Base-by-base conservation (phyloP, 2,888 invertebrate species). In the Spilosoma lubricipeda region DNA sequence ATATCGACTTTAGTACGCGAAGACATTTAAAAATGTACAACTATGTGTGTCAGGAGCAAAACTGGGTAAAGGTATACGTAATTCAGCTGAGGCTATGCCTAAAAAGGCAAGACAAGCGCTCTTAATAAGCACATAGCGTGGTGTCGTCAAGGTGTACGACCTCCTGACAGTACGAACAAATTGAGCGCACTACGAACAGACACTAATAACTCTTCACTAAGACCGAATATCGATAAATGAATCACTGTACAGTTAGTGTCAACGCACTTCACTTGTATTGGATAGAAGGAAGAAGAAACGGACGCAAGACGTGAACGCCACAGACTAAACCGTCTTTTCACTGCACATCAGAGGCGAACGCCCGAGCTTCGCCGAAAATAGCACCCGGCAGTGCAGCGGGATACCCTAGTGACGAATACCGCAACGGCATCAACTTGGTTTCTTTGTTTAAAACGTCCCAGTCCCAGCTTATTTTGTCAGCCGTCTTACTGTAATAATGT, bases 1-100 rank as follows among this genome's bases (percentile, higher is more conserved):
- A 97, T 97, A 89, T 97, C 96, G 79, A 96, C 94, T 92, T 96
- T 97, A 77, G 95, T 95, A 80, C 96, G 96, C 84, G 97, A 97
- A 82, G 97, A 97, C 97, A 97, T 97, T 90, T 86, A 86, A 86
- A 85, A 80, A 27, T 70, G 42, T 77, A 80, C 81, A 85, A 79
- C 85, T 86, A 86, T 90, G 90, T 90, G 90, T 90, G 91, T 92
- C 91, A 92, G 87, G 85, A 83, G 89, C 85, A 84, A 92, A 94
- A 94, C 92, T 94, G 90, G 93, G 94, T 93, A 93, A 93, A 93
- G 92, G 92, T 90, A 87, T 90, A 89, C 88, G 91, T 92, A 90
- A 90, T 89, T 87, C 88, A 90, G 90, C 80, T 93, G 92, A 95
- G 95, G 94, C 84, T 93, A 84, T 80, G 82, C 93, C 92, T 90